A percentile compares a stretch with the other conserved stretches of the same genome.
phyloP scores from a whole-genome alignment of 2,113 vertebrate genomes.

The Ursus arctos region DNA sequence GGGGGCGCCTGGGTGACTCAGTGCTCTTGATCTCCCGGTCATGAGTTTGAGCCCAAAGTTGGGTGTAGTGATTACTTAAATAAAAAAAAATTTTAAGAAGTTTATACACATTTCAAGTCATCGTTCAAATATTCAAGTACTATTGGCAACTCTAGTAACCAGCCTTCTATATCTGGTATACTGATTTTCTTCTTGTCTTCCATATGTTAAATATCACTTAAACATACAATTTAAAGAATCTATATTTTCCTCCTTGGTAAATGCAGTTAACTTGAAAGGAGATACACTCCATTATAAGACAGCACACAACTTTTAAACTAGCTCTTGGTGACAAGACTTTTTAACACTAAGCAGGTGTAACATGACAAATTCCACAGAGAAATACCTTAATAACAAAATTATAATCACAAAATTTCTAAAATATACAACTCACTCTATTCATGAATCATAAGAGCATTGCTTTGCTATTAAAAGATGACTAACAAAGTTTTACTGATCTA shows the following conservation, averaged over 20 bases:
- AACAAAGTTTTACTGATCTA: constrained; percentile 30
- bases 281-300: neutral
- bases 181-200: constrained; percentile 25
- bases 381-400: constrained; percentile 31
- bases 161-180: neutral
- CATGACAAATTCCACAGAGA: constrained; percentile 20
- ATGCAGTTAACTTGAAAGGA: constrained; percentile 19
- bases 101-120: constrained; percentile 40
- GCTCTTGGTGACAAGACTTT: neutral
- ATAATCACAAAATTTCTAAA: neutral
- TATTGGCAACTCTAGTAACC: constrained; percentile 25
- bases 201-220: neutral
- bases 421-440: neutral
- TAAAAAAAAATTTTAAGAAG: neutral
- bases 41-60: neutral
- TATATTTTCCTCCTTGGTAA: constrained; percentile 7
- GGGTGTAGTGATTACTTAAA: neutral
- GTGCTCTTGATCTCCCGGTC: neutral
- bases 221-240: constrained; percentile 8
- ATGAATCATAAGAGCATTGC: neutral
- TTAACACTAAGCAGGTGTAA: constrained; percentile 5
- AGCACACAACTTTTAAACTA: constrained; percentile 37
- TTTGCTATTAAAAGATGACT: constrained; percentile 8
- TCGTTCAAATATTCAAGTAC: constrained; percentile 24
- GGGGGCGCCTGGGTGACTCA: neutral